Evolutionary conservation across 2,797 vertebrate species (phyloP).

Genomic region (Orestias chungarensis): DNA sequence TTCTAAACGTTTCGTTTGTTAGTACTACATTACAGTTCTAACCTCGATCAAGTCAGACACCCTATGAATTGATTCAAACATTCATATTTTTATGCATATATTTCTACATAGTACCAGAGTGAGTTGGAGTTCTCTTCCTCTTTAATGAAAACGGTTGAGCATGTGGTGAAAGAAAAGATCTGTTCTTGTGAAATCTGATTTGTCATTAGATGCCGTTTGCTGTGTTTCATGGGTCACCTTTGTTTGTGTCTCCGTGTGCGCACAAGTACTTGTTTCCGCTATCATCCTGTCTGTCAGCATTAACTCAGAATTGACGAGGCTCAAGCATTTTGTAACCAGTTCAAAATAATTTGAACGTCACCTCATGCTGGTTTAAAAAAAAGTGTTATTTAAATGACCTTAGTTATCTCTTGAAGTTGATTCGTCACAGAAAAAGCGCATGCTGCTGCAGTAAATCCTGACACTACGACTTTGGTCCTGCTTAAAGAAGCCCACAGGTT

Average conservation of each 20-base stretch:
- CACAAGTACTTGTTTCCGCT: not conserved
- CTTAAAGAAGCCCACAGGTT: not conserved
- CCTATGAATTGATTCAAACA: not conserved
- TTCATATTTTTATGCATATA: not conserved
- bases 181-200: constrained; percentile 48
- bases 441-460: not conserved
- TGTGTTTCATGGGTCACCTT: constrained; percentile 35
- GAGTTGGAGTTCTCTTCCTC: constrained; percentile 12
- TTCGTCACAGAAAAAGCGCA: not conserved
- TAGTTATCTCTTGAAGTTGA: not conserved
- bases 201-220: constrained; percentile 25
- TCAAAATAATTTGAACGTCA: not conserved
- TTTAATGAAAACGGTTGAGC: constrained; percentile 16
- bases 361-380: not conserved
- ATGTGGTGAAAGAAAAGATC: constrained; percentile 30
- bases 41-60: not conserved
- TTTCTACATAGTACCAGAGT: not conserved
- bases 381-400: not conserved
- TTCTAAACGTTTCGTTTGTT: not conserved
- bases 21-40: not conserved
- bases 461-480: not conserved
- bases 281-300: not conserved
- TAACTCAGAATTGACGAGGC: not conserved
- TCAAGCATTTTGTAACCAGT: too few species aligned
- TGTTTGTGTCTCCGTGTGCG: not conserved